Evolutionary conservation across 1,140 invertebrate species (phyloP).

Genomic region (Formica exsecta): DNA sequence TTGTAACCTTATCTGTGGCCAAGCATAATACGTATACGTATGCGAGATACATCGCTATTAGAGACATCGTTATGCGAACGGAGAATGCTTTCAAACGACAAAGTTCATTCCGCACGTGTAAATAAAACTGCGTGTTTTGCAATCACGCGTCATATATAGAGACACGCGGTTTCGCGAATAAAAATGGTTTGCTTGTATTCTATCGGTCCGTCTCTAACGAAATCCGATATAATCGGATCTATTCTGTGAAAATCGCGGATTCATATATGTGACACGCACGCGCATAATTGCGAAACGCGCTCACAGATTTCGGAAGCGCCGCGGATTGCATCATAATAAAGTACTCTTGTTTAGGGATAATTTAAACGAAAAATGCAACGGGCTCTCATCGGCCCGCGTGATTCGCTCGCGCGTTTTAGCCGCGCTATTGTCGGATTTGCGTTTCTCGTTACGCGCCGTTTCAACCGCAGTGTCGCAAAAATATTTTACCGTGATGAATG

Average conservation of each 20-base stretch:
- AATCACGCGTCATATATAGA: neutral
- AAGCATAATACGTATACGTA: conserved; percentile 56
- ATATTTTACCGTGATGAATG: conserved; percentile 63
- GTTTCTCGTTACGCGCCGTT: neutral
- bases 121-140: conserved; percentile 27
- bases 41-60: conserved; percentile 21
- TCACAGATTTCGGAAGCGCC: conserved; percentile 1
- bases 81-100: conserved; percentile 13
- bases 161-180: neutral
- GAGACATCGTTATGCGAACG: conserved; percentile 10
- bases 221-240: conserved; percentile 52
- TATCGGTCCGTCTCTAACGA: conserved; percentile 4
- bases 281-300: conserved; percentile 42
- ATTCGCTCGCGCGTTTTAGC: conserved; percentile 3
- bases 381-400: neutral
- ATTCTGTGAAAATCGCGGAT: conserved; percentile 33
- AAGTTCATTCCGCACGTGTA: conserved; percentile 31
- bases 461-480: conserved; percentile 61
- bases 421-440: neutral
- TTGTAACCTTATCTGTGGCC: conserved; percentile 75
- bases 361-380: conserved; percentile 44
- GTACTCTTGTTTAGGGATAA: conserved; percentile 47
- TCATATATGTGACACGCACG: neutral
- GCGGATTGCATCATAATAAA: conserved; percentile 35
- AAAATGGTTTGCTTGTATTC: conserved; percentile 47